Conservation (phyloP, 2,113 vertebrate genomes). For the Macquaria ambigua region DNA sequence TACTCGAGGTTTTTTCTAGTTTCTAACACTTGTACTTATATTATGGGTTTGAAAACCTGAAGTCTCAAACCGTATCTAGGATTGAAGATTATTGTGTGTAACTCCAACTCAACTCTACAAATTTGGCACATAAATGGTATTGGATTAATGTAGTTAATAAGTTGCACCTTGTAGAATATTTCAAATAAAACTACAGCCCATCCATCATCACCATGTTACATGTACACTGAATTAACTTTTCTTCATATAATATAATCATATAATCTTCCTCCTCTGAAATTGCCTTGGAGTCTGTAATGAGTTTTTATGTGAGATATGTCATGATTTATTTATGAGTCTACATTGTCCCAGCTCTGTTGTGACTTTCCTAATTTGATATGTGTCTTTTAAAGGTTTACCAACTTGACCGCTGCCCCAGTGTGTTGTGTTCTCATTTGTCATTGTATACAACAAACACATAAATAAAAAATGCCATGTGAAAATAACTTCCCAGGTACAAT, state of each 20-base stretch:
- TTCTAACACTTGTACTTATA: not conserved
- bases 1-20: not conserved
- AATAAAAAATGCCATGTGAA: conserved; percentile 8
- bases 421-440: not conserved
- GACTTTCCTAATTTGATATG: not conserved
- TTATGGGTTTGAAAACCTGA: not conserved
- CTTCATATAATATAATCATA: not conserved
- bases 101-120: not conserved
- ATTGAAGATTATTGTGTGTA: not conserved
- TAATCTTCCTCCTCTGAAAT: not conserved
- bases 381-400: conserved; percentile 5
- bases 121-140: not conserved
- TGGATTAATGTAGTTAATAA: not conserved
- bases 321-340: not conserved
- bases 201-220: not conserved
- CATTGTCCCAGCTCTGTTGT: not conserved
- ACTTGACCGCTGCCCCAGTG: not conserved
- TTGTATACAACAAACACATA: not conserved
- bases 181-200: not conserved
- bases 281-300: not conserved
- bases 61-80: not conserved
- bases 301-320: not conserved
- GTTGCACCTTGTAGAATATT: not conserved
- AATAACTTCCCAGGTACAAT: conserved; percentile 11
- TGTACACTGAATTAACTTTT: not conserved